Base-by-base conservation (phyloP, 2,888 invertebrate species). In the Caenorhabditis panamensis region DNA sequence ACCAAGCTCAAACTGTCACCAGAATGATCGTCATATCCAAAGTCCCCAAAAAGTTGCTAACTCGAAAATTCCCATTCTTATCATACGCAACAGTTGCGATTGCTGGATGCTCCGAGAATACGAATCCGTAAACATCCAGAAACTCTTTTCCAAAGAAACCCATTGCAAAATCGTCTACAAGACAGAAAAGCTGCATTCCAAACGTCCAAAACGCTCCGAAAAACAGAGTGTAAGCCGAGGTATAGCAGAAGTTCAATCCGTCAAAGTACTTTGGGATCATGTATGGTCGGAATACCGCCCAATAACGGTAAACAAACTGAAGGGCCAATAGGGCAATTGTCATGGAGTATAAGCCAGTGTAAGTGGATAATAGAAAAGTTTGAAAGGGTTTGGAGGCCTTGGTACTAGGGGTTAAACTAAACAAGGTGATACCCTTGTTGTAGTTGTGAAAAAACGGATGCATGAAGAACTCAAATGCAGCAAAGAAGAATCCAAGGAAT, bases 291-390 rank as follows among this genome's bases (percentile, higher is more conserved):
- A 44, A 44, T 31, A 31, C 31, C 4, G 64, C 51, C 64, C 64
- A 64, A 24, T 64, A 64, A 1, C 64, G 64, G 31, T 64, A 53
- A 2, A 64, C 16, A 20, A 64, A 64, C 37, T 64, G 64, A 11
- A 64, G 31, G 3, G 64, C n/a, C 16, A 64, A 11, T 22, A 53
- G 22, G 13, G 64, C 49, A 53, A 64, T 53, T 24, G 64, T 53
- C 5, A 37, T 20, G 1, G 53, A 11, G 31, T 51, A 64, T n/a
- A 64, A 11, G 1, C 53, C 64, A 22, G 53, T 16, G 49, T 64
- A 64, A n/a, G 13, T 6, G 4, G 31, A 31, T 31, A 31, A 31
- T 4, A 31, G 18, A n/a, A n/a, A 44, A 16, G 31, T 31, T 9
- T 31, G 31, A 9, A 44, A 44, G 2, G 18, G 4, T 3, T n/a